Evolutionary conservation across 2,113 vertebrate genomes (phyloP).

Genomic region (Salvator merianae): DNA sequence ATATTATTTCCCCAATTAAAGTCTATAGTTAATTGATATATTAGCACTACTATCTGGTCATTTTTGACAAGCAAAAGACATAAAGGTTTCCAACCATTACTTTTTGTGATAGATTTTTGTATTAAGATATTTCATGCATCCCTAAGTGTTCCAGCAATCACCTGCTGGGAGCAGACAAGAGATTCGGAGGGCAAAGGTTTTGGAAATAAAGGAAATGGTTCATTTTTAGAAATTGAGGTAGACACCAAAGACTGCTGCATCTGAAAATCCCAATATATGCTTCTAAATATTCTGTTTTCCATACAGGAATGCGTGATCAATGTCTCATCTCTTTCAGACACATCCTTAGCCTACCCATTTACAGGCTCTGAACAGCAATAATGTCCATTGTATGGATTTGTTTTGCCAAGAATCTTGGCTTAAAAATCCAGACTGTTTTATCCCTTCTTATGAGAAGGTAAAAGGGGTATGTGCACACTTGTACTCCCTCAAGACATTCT

Average conservation of each 20-base stretch:
- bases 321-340: not conserved
- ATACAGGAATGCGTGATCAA: not conserved
- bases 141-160: not conserved
- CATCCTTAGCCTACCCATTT: not conserved
- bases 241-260: not conserved
- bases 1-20: constrained; percentile 26
- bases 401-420: not conserved
- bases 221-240: not conserved
- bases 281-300: constrained; percentile 2
- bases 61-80: constrained; percentile 40
- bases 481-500: too few relatives aligned
- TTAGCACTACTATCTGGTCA: not conserved
- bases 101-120: constrained; percentile 40
- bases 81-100: constrained; percentile 18
- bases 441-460: not conserved
- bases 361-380: constrained; percentile 7
- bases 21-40: constrained; percentile 9
- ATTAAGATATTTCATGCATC: constrained; percentile 4
- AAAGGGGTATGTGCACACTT: too few relatives aligned
- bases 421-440: not conserved
- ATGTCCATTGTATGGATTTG: not conserved
- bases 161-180: constrained; percentile 11
- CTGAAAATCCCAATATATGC: not conserved
- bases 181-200: not conserved
- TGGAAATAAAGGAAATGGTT: constrained; percentile 6